A percentile compares a stretch with the other conserved stretches of the same genome.
phyloP scores from a whole-genome alignment of 1,140 invertebrate species.

The Dendrolimus kikuchii region DNA sequence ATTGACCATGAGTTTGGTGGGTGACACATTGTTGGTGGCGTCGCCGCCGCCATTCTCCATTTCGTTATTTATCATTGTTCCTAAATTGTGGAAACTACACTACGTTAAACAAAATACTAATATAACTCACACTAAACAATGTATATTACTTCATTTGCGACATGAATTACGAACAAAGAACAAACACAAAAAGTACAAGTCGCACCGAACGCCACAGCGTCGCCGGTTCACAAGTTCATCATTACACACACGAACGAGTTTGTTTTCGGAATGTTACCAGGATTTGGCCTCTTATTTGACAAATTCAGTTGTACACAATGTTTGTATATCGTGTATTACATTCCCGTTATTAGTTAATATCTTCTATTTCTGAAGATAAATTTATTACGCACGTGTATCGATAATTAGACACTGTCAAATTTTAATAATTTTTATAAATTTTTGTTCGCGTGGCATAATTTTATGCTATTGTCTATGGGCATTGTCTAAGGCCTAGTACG shows the following conservation, averaged over 20 bases:
- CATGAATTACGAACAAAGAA: conserved; percentile 57
- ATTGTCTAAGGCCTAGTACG: neutral
- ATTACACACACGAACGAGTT: conserved; percentile 53
- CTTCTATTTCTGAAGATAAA: conserved; percentile 9
- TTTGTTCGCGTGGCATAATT: conserved; percentile 35
- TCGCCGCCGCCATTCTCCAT: conserved; percentile 70
- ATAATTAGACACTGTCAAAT: conserved; percentile 27
- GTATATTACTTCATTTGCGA: conserved; percentile 64
- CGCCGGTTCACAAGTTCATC: conserved; percentile 69
- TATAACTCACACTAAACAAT: conserved; percentile 50
- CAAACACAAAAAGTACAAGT: conserved; percentile 61
- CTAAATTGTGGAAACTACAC: conserved; percentile 57
- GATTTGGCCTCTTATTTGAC: conserved; percentile 19
- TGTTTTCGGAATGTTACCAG: conserved; percentile 66
- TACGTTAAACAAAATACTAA: conserved; percentile 64
- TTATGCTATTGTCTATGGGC: conserved; percentile 23
- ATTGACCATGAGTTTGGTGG: conserved; percentile 72
- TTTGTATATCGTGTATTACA: conserved; percentile 5
- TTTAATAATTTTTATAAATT: conserved; percentile 22
- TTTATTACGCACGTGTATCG: conserved; percentile 21
- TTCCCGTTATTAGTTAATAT: conserved; percentile 9
- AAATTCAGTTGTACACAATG: neutral
- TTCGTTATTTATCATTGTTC: conserved; percentile 65
- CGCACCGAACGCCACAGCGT: conserved; percentile 59
- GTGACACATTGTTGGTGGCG: conserved; percentile 70